These are phyloP conservation scores for Vidua macroura DNA, from an alignment of 2,113 vertebrate genomes.

Conservation along the genomic window DNA sequence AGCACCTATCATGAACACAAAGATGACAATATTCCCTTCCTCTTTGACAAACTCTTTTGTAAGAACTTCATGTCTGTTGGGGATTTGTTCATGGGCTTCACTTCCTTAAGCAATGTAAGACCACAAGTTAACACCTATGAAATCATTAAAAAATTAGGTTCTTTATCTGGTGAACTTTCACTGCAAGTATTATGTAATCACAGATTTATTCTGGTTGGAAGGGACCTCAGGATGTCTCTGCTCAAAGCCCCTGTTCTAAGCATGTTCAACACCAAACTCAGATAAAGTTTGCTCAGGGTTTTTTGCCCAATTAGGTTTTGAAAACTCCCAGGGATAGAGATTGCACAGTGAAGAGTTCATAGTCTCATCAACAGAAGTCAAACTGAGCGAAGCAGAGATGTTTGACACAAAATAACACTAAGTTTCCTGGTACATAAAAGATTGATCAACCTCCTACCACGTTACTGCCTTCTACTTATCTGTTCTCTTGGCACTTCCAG, in stretches of 20 bases:
- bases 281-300: background rate
- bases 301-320: background rate
- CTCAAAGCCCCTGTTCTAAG: background rate
- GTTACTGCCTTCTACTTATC: background rate
- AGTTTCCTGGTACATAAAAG: background rate
- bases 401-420: background rate
- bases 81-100: background rate
- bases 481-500: background rate
- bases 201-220: background rate
- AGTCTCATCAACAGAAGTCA: background rate
- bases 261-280: background rate
- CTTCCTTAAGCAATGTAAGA: background rate
- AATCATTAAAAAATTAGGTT: background rate
- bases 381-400: background rate
- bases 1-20: background rate
- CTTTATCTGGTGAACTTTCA: background rate
- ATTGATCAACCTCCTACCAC: background rate
- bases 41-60: background rate
- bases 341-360: background rate
- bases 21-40: background rate
- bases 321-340: background rate
- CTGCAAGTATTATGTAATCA: background rate
- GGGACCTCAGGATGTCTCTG: background rate
- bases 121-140: background rate
- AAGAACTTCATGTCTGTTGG: background rate